A percentile compares a stretch with the other conserved stretches of the same genome.
These are phyloP conservation scores for Dryococelus australis DNA, from an alignment of 2,888 invertebrate genomes.

Conservation along the genomic window DNA sequence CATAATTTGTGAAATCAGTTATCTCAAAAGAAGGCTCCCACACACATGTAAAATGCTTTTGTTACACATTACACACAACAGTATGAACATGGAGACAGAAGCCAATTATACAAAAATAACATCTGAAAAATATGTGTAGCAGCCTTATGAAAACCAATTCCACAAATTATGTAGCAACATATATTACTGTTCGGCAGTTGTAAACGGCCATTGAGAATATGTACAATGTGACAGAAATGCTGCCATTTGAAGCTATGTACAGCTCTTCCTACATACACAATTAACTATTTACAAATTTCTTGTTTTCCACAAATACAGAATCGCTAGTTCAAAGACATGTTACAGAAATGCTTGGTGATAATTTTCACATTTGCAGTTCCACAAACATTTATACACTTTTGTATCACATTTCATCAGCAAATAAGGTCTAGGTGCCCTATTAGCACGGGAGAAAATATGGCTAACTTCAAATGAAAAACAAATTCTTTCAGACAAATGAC, in stretches of 20 bases:
- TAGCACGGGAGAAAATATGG: neutral
- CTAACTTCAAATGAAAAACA: neutral
- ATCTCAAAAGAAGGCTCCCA: neutral
- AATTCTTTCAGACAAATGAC: neutral
- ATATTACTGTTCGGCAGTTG: neutral
- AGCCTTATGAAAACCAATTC: conserved; percentile 21
- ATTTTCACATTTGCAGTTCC: neutral
- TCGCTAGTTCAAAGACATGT: neutral
- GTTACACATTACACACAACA: neutral
- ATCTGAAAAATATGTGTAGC: conserved; percentile 5
- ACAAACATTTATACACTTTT: neutral
- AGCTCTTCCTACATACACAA: conserved; percentile 16
- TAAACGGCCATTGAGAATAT: neutral
- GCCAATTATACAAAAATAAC: conserved; percentile 18
- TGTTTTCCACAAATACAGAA: neutral
- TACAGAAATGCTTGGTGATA: neutral
- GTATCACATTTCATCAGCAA: neutral
- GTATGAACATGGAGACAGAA: neutral
- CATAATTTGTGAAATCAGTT: conserved; percentile 27
- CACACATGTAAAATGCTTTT: conserved; percentile 4
- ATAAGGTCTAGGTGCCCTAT: neutral
- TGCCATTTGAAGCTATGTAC: neutral
- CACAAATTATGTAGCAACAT: conserved; percentile 18
- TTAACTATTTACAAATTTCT: neutral
- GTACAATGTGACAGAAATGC: neutral